A percentile compares a stretch with the other conserved stretches of the same genome.
These are phyloP conservation scores for Aporrectodea caliginosa DNA, from an alignment of 1,140 invertebrate species.

Conservation along the genomic window DNA sequence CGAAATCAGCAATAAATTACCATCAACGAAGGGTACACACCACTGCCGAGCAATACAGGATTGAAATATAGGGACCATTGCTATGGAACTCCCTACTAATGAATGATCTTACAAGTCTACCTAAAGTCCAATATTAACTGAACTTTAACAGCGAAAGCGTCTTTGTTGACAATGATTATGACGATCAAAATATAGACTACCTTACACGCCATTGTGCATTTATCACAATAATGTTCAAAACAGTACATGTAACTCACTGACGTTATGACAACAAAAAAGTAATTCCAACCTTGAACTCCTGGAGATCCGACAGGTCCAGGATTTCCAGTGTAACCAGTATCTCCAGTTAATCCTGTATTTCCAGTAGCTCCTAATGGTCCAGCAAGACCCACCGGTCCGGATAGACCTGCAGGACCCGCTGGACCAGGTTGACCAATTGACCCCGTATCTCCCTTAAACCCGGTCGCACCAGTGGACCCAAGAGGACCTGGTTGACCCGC, in stretches of 20 bases:
- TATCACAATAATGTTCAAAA: neutral
- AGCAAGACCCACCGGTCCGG: neutral
- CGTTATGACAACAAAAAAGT: constrained; percentile 10
- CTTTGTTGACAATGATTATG: too few relatives aligned
- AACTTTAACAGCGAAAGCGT: too few relatives aligned
- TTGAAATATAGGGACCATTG: too few relatives aligned
- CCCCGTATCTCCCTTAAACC: constrained; percentile 8
- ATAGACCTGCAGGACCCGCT: neutral
- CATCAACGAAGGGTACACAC: too few relatives aligned
- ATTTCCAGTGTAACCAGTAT: constrained; percentile 32
- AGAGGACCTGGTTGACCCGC: neutral
- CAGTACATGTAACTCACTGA: neutral
- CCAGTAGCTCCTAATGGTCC: constrained; percentile 16
- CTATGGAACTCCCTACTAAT: too few relatives aligned
- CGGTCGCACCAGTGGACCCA: neutral
- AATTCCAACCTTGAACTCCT: constrained; percentile 17
- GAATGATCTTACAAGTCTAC: too few relatives aligned
- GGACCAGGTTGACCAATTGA: neutral
- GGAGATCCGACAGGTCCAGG: constrained; percentile 11
- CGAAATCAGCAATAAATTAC: too few relatives aligned
- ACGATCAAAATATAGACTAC: too few relatives aligned
- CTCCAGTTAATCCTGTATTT: constrained; percentile 22
- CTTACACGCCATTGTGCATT: constrained; percentile 32
- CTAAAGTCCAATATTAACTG: too few relatives aligned
- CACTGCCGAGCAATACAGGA: too few relatives aligned